Base-by-base conservation (phyloP, 2,888 invertebrate species). In the Allygus modestus region DNA sequence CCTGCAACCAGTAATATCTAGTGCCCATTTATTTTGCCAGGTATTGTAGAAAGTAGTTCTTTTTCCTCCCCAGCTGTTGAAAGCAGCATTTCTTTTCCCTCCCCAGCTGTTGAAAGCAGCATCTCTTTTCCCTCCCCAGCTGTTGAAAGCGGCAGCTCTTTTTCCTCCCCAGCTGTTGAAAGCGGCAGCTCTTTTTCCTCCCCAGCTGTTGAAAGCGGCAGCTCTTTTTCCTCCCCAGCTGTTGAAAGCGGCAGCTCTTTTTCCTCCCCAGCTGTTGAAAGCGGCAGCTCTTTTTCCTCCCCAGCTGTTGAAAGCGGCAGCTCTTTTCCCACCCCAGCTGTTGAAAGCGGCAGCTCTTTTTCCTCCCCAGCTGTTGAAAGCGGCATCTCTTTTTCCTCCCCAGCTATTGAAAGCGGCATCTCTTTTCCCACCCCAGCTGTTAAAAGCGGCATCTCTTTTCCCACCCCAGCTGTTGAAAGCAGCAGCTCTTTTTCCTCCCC, bases 391-490 rank as follows among this genome's bases (percentile, higher is more conserved):
- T 58, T 81, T 87, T 11, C 84, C 85, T 0, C 84, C 86, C 58
- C 81, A 58, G 46, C 79, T 77, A 58, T 85, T 84, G 41, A 81
- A 84, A 23, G 79, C 65, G n/a, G 65, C 82, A 0, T 83, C 86
- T 75, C 87, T 26, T 85, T 87, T 87, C 0, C 87, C 87, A 28
- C 86, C 86, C 87, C 87, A 87, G 12, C 85, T 86, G 73, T 85
- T 85, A 71, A 87, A 87, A 20, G 83, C 71, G 31, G 85, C 84
- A 28, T 83, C 85, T 79, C 88, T 85, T 85, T 88, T 88, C 2
- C 88, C 88, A n/a, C 88, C 88, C 88, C 88, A 88, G 77, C 87
- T 88, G 83, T 87, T 87, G 84, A 88, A 88, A 31, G 73, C 86
- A n/a, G 77, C 71, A 11, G 84, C 71, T 81, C 87, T 73, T 84